Base-by-base conservation (phyloP, 2,113 vertebrate genomes). In the Otocyon megalotis region DNA sequence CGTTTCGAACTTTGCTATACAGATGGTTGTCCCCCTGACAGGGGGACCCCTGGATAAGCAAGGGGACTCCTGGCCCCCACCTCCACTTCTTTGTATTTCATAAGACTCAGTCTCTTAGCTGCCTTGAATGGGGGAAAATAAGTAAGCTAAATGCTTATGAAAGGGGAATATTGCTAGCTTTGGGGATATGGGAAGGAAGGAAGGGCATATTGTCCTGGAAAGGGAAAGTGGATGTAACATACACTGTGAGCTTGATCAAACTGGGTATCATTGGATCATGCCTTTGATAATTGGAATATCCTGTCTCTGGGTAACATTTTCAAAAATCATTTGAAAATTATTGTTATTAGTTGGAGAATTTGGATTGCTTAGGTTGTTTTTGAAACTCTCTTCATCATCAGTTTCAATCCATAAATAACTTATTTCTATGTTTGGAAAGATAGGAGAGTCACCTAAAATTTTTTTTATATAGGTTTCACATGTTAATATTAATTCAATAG, bases 241-340 rank as follows among this genome's bases (percentile, higher is more conserved):
- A 6, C 2, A 13, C 5, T 12, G 22, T 14, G 3, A 88, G 62
- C 83, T 67, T 95, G 58, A 95, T 79, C 58, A 77, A 79, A 81
- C 20, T 60, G 15, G 30, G 28, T 90, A 5, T 93, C 2, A 22
- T 35, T 77, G 62, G 32, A 82, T 67, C 2, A 22, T 37, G 6
- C 12, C 12, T 90, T 71, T 89, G 82, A 62, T 82, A 87, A 50
- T 24, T 58, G 0, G 0, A 28, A 3, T 93, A 14, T 84, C 82
- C 35, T 92, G 8, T 69, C 20, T 85, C n/a, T 93, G 48, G 17
- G 1, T 35, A 79, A 79, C 7, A 85, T 58, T 88, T 91, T 91
- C 24, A 88, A 93, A 32, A 28, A 5, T 67, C 76, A 58, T 83
- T 88, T 96, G 6, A 7, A 92, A 97, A 79, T n/a, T 69, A 69